phyloP scores from a whole-genome alignment of 2,888 invertebrate species.

The Protodeltote pygarga region DNA sequence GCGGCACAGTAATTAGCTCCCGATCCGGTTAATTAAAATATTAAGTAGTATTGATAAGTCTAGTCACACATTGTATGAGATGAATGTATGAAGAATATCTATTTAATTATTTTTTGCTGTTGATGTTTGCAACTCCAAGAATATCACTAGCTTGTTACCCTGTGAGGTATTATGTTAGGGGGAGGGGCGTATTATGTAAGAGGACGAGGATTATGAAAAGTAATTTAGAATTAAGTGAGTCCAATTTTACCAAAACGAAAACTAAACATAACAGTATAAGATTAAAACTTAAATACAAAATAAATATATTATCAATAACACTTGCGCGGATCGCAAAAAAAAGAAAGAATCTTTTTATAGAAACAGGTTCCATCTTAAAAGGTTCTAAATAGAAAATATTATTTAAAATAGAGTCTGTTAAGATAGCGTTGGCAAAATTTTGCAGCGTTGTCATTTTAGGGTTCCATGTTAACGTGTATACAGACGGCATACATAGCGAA shows the following conservation, averaged over 20 bases:
- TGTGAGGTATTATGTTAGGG: too few relatives aligned
- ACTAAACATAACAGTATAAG: constrained; percentile 1
- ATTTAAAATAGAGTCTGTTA: constrained; percentile 21
- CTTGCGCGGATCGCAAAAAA: constrained; percentile 7
- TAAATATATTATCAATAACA: constrained; percentile 16
- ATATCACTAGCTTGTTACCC: too few relatives aligned
- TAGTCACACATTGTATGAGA: constrained; percentile 8
- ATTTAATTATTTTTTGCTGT: not conserved
- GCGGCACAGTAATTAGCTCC: constrained; percentile 25
- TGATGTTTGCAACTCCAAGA: not conserved
- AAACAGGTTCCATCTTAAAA: constrained; percentile 5
- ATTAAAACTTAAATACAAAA: not conserved
- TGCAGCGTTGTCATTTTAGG: too few relatives aligned
- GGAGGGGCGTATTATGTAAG: too few relatives aligned
- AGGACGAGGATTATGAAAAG: too few relatives aligned
- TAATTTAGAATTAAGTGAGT: too few relatives aligned
- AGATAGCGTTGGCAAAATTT: too few relatives aligned
- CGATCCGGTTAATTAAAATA: constrained; percentile 34
- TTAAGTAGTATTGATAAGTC: constrained; percentile 15
- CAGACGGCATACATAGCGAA: too few relatives aligned
- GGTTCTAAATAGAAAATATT: constrained; percentile 13
- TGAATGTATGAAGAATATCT: constrained; percentile 1
- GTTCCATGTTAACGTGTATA: too few relatives aligned
- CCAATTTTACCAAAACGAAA: too few relatives aligned
- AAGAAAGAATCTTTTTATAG: not conserved